Conservation (phyloP, 2,888 invertebrate species). For the Tetheella fluctuosa region DNA sequence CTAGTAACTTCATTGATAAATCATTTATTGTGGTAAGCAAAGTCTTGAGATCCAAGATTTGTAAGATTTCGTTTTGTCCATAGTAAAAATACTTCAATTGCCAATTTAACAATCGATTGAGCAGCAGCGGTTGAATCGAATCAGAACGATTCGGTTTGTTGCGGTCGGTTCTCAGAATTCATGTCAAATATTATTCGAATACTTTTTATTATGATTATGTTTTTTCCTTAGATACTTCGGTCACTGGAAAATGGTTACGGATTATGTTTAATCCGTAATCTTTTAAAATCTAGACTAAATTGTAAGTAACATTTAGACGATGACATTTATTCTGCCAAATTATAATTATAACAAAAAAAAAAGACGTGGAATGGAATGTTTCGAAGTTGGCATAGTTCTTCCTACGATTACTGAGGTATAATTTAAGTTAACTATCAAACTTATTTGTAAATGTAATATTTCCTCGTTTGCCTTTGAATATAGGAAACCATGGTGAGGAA, state of each 20-base stretch:
- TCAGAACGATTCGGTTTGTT: slow-evolving; percentile 50
- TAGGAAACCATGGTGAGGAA: no score
- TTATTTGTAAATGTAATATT: no score
- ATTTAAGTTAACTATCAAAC: no score
- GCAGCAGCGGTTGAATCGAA: slow-evolving; percentile 53
- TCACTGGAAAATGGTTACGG: not conserved
- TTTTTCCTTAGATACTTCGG: slow-evolving; percentile 2
- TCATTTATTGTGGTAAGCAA: not conserved
- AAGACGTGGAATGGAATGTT: no score
- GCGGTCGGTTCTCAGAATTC: slow-evolving; percentile 43
- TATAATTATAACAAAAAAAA: no score
- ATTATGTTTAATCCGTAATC: not conserved
- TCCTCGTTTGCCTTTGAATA: no score
- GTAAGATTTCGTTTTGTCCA: slow-evolving; percentile 15
- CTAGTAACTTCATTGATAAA: slow-evolving; percentile 7
- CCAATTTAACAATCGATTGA: slow-evolving; percentile 64
- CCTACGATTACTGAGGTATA: no score
- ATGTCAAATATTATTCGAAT: slow-evolving; percentile 22
- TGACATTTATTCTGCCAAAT: no score
- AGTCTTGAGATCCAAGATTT: not conserved
- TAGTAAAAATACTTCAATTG: slow-evolving; percentile 40
- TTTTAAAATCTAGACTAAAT: not conserved
- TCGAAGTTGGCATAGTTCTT: no score
- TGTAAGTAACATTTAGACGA: no score
- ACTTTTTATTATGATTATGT: slow-evolving; percentile 11